A percentile compares a stretch with the other conserved stretches of the same genome.
phyloP scores from a whole-genome alignment of 2,888 invertebrate species.

The Leptinotarsa tumamoca region DNA sequence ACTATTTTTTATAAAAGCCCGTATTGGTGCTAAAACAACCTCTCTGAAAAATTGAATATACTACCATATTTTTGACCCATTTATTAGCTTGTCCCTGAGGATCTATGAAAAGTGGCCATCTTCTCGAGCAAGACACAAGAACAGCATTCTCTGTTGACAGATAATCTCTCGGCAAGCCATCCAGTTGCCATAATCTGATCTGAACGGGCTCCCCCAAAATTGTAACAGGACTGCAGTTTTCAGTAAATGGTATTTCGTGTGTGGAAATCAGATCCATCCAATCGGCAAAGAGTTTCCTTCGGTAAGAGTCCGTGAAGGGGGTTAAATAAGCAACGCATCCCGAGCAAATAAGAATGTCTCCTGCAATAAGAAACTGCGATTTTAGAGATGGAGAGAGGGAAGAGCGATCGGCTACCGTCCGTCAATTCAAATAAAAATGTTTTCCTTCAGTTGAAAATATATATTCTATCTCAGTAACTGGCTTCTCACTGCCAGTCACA shows the following conservation, averaged over 20 bases:
- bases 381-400: too few species aligned
- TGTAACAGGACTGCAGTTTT: conserved; percentile 75
- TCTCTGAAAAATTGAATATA: conserved; percentile 1
- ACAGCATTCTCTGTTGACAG: conserved; percentile 92
- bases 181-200: conserved; percentile 86
- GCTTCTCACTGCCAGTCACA: too few species aligned
- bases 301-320: conserved; percentile 78
- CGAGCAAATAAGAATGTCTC: conserved; percentile 77
- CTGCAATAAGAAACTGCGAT: conserved; percentile 55
- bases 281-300: conserved; percentile 69
- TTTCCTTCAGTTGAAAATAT: too few species aligned
- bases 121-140: conserved; percentile 82
- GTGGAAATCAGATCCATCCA: conserved; percentile 71
- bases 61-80: conserved; percentile 90
- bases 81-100: conserved; percentile 94
- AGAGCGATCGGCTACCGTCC: too few species aligned
- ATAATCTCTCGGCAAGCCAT: conserved; percentile 85
- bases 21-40: too few species aligned
- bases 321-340: conserved; percentile 86
- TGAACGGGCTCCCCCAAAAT: conserved; percentile 79
- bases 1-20: too few species aligned
- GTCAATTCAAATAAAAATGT: too few species aligned
- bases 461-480: too few species aligned
- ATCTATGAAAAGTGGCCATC: conserved; percentile 93
- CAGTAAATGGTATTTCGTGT: conserved; percentile 74